Evolutionary conservation across 2,888 invertebrate genomes (phyloP), one percentile per base, ranked within the genome.

Genomic region (Nomada lathburiana): DNA sequence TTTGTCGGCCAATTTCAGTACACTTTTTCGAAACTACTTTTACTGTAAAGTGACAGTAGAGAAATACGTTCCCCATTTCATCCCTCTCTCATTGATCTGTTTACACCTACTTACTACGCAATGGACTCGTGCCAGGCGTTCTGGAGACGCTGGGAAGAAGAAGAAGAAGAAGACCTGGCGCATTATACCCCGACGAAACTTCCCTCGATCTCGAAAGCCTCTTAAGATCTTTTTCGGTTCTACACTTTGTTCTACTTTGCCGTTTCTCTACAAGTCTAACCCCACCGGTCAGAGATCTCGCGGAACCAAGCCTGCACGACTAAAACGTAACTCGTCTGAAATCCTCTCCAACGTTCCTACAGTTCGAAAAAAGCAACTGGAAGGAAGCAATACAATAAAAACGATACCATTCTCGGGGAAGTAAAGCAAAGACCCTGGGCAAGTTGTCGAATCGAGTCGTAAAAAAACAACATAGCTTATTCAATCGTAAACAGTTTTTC

Each of bases 211-310:
- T 59, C 44, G 57, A 71, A 78, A 80, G 78, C 80, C 80, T 80
- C 80, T 80, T 78, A 78, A 80, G 78, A 72, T 72, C 78, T 68
- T 80, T 72, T 68, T 72, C 63, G 62, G 71, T 64, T 72, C 63
- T 80, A 59, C 80, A 68, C 80, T 80, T 80, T 78, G 80, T 80
- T 72, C 80, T 55, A 72, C 71, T 77, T 77, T 57, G n/a, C 55
- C 63, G 42, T 36, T 44, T 18, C 44, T 5, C 52, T 59, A 60
- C 59, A 60, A n/a, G 13, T 57, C 26, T 50, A 20, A 11, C 20
- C 23, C 52, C 18, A 10, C 59, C 44, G 65, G 53, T 47, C 70
- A 67, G 50, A 57, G 52, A 52, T 72, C 68, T 55, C 47, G 16
- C 18, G 5, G 16, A 47, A 16, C 36, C 44, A 20, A 44, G 59